Evolutionary conservation across 2,888 invertebrate genomes (phyloP).

Genomic region (Caenorhabditis wallacei): DNA sequence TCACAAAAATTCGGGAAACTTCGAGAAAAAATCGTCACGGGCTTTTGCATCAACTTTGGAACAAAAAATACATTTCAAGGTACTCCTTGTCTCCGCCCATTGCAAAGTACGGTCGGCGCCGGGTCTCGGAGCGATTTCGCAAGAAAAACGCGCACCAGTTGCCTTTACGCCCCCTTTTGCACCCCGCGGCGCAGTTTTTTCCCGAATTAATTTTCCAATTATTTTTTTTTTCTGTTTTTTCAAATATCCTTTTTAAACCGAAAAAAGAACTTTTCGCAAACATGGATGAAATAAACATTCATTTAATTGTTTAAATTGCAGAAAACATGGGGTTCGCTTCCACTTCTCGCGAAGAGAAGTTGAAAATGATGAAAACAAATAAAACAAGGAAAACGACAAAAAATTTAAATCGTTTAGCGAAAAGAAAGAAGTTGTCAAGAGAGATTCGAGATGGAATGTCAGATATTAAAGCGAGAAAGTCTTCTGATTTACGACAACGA

Average conservation of each 20-base stretch:
- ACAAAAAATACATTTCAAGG: conserved; percentile 54
- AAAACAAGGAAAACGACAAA: conserved; percentile 69
- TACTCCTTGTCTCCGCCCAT: conserved; percentile 63
- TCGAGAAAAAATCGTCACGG: conserved; percentile 14
- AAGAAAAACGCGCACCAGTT: conserved; percentile 21
- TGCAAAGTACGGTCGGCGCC: conserved; percentile 43
- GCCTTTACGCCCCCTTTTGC: conserved; percentile 37
- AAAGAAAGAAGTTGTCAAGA: conserved; percentile 68
- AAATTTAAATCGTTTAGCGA: conserved; percentile 67
- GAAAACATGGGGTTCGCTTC: conserved; percentile 72
- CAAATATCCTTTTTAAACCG: background rate
- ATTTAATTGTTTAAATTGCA: conserved; percentile 14
- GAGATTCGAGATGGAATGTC: conserved; percentile 67
- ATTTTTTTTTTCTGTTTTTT: background rate
- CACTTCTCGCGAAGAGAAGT: conserved; percentile 73
- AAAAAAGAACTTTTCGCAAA: conserved; percentile 1
- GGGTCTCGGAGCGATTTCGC: conserved; percentile 54
- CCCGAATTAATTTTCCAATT: conserved; percentile 19
- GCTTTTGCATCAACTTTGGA: conserved; percentile 54
- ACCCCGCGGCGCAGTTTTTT: conserved; percentile 43
- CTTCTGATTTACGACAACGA: conserved; percentile 64
- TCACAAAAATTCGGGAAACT: conserved; percentile 7
- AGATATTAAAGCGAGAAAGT: conserved; percentile 70
- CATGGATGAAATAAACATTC: background rate
- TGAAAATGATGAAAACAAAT: conserved; percentile 72